Conservation (phyloP, 2,888 invertebrate species). For the Hydropsyche betteni region DNA sequence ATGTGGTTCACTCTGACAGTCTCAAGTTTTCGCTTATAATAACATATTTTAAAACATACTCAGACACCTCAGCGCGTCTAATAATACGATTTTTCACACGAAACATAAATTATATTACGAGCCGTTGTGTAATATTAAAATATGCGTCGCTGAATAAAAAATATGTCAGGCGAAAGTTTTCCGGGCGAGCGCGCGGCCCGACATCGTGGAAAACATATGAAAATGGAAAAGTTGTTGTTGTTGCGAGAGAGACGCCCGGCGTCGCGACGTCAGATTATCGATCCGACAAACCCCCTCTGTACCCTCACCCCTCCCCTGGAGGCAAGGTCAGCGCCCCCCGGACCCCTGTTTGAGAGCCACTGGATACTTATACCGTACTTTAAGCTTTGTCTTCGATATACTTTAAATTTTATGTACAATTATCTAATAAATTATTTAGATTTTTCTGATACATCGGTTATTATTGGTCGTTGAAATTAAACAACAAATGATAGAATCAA, state of each 20-base stretch:
- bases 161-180: constrained; percentile 28
- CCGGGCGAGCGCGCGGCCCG: constrained; percentile 15
- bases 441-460: too few relatives aligned
- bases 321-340: constrained; percentile 51
- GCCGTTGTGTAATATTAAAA: neutral
- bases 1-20: too few relatives aligned
- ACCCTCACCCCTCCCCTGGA: constrained; percentile 48
- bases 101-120: too few relatives aligned
- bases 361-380: constrained; percentile 1
- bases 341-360: constrained; percentile 39
- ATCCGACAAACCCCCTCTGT: constrained; percentile 46
- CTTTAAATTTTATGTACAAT: too few relatives aligned
- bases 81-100: too few relatives aligned
- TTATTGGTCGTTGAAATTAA: too few relatives aligned
- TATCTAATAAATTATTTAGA: too few relatives aligned
- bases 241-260: constrained; percentile 21
- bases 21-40: neutral
- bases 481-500: too few relatives aligned
- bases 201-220: constrained; percentile 32
- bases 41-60: constrained; percentile 1
- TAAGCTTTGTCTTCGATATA: too few relatives aligned
- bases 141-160: constrained; percentile 6
- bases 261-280: constrained; percentile 48
- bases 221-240: constrained; percentile 28
- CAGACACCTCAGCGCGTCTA: too few relatives aligned